Percentiles rank a stretch among this genome's conserved stretches.
These are phyloP conservation scores for Nematolebias whitei DNA, from an alignment of 2,113 vertebrate species.

Conservation along the genomic window DNA sequence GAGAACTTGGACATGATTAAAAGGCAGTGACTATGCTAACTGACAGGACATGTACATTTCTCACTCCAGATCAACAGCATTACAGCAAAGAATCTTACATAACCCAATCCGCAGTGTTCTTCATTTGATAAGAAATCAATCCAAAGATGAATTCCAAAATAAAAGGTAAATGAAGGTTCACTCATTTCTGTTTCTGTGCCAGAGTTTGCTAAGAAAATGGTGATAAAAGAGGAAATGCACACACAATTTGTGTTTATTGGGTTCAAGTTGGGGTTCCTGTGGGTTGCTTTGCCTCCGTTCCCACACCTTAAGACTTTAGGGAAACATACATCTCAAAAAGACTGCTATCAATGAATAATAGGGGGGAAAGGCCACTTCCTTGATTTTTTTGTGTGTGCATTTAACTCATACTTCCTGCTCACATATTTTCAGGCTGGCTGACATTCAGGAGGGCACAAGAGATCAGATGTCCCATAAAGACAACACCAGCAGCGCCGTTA, in stretches of 20 bases:
- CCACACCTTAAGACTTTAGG: conserved; percentile 48
- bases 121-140: conserved; percentile 51
- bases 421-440: conserved; percentile 31
- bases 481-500: conserved; percentile 21
- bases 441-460: conserved; percentile 17
- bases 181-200: conserved; percentile 4
- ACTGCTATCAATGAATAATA: conserved; percentile 33
- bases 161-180: conserved; percentile 27
- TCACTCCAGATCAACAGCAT: conserved; percentile 44
- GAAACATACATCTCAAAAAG: conserved; percentile 55
- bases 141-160: conserved; percentile 35
- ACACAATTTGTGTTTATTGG: conserved; percentile 29
- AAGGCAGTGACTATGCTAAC: conserved; percentile 57
- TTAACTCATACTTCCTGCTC: conserved; percentile 50
- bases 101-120: conserved; percentile 44
- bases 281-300: conserved; percentile 32
- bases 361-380: conserved; percentile 50
- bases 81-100: conserved; percentile 32
- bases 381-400: conserved; percentile 47
- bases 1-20: conserved; percentile 69
- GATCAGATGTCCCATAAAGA: conserved; percentile 33
- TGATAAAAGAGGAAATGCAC: conserved; percentile 10
- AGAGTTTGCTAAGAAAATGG: neutral
- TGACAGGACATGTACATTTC: conserved; percentile 57
- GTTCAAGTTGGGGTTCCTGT: conserved; percentile 18